phyloP scores from a whole-genome alignment of 2,888 invertebrate genomes.

The Nezara viridula region DNA sequence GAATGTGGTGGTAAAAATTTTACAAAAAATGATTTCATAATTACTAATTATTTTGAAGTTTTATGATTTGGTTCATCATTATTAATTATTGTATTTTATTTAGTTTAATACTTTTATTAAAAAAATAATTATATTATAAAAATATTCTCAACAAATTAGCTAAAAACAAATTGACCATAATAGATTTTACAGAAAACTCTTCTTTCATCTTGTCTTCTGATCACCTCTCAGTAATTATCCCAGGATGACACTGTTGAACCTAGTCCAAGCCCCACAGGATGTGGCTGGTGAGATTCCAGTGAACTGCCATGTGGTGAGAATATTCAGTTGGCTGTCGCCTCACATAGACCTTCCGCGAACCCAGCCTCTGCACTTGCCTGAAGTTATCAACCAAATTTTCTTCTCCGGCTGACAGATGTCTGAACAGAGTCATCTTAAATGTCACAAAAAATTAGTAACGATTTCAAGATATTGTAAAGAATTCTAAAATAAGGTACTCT shows the following conservation, averaged over 20 bases:
- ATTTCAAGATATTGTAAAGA: background rate
- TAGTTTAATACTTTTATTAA: background rate
- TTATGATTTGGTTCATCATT: background rate
- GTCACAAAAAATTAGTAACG: slow-evolving; percentile 20
- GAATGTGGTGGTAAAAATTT: no score
- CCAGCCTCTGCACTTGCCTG: slow-evolving; percentile 77
- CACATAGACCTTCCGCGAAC: slow-evolving; percentile 78
- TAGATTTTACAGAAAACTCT: no score
- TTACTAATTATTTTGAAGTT: no score
- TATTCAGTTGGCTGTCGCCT: slow-evolving; percentile 68
- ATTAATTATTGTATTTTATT: background rate
- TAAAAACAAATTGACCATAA: no score
- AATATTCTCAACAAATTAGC: slow-evolving; percentile 9
- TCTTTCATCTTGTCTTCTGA: no score
- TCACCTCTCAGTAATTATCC: background rate
- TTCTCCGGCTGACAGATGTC: slow-evolving; percentile 76
- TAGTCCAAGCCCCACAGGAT: slow-evolving; percentile 17
- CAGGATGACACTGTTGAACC: background rate
- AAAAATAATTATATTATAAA: slow-evolving; percentile 19
- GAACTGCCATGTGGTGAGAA: slow-evolving; percentile 34
- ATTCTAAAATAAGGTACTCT: background rate
- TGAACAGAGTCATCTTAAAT: slow-evolving; percentile 76
- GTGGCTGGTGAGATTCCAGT: slow-evolving; percentile 51
- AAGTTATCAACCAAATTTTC: slow-evolving; percentile 79
- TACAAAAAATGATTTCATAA: no score